Evolutionary conservation across 1,140 invertebrate genomes (phyloP).

Genomic region (Apis florea): DNA sequence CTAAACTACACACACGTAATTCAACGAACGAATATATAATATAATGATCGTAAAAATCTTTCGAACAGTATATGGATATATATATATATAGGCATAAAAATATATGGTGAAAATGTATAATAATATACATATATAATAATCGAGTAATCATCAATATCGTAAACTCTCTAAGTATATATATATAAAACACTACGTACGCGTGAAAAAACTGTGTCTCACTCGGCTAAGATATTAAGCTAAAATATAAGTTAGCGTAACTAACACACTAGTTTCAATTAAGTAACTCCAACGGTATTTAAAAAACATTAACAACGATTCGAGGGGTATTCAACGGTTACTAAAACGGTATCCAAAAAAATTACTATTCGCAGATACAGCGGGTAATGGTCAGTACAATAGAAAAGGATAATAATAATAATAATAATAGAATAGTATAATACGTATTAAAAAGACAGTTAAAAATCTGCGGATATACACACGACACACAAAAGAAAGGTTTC

Average conservation of each 20-base stretch:
- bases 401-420: conserved; percentile 24
- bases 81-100: conserved; percentile 10
- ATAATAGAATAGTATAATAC: conserved; percentile 11
- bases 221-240: conserved; percentile 53
- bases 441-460: conserved; percentile 51
- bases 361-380: conserved; percentile 57
- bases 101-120: conserved; percentile 12
- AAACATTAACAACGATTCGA: conserved; percentile 53
- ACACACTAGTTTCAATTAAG: conserved; percentile 54
- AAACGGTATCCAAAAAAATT: conserved; percentile 30
- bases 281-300: conserved; percentile 49
- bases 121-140: conserved; percentile 20
- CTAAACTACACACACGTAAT: conserved; percentile 58
- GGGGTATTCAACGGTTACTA: conserved; percentile 50
- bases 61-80: neutral
- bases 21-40: conserved; percentile 33
- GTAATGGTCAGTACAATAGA: conserved; percentile 46
- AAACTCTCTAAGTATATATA: conserved; percentile 52
- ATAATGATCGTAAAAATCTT: conserved; percentile 16
- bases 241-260: conserved; percentile 59
- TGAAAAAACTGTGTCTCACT: conserved; percentile 50
- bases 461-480: conserved; percentile 67
- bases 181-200: conserved; percentile 56
- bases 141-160: conserved; percentile 36
- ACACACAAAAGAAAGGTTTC: conserved; percentile 72